Base-by-base conservation (phyloP, 2,888 invertebrate species). In the Acheta domesticus region DNA sequence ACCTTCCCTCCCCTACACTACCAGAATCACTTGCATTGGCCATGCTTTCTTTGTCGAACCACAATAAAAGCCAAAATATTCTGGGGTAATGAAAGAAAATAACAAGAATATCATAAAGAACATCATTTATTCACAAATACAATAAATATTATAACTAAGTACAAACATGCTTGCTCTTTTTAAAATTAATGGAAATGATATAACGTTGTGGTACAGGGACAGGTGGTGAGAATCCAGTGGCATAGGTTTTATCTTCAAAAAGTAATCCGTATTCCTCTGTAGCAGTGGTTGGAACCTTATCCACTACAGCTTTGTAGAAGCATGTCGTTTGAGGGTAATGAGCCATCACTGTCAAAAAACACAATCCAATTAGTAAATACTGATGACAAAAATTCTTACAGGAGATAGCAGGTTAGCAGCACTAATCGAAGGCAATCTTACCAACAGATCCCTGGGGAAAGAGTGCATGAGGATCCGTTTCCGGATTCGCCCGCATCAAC, bases 251-350 rank as follows among this genome's bases (percentile, higher is more conserved):
- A 87, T 99, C 99, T 88, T 99, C 96, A 87, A 97, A 97, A 11
- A 95, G 87, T 12, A 99, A 94, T 85, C 96, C 95, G 85, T 99
- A 99, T 80, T 97, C 96, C 83, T 98, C 98, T 2, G 93, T 92
- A 3, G 96, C 94, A 48, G 92, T 92, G 74, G 91, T 89, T 0
- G 98, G 98, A 80, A 95, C 89, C 79, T 94, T 91, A 85, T 95
- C 94, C 0, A 99, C 94, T 2, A 97, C 91, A 0, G 97, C 99
- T 85, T 97, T 93, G 87, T 99, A 99, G 87, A 99, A 99, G 86
- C 99, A 99, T 0, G 99, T 99, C 0, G 99, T 99, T 89, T 98
- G 98, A 5, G 99, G 99, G 87, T 98, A 99, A 5, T 98, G 87
- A 0, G 98, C 98, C 93, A 98, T 94, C 1, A 98, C 97, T 91